Base-by-base conservation (phyloP, 2,888 invertebrate species). In the Tachina lurida region DNA sequence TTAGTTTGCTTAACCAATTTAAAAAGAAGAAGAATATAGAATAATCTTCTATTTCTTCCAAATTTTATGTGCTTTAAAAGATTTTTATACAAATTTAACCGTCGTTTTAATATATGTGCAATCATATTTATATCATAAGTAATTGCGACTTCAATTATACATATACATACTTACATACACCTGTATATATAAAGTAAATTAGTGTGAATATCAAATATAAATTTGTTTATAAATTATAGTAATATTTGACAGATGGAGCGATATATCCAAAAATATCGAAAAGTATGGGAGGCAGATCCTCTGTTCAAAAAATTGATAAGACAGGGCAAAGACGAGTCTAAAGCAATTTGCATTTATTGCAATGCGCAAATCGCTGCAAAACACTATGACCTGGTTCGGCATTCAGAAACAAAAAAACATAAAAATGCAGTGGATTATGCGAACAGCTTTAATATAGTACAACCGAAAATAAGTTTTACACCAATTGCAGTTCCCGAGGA, bases 21-120 rank as follows among this genome's bases (percentile, higher is more conserved):
- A 22, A 22, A 22, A 22, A 22, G 22, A 22, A 22, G 22, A 22
- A 22, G 22, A 22, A 22, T 22, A 22, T 22, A 22, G 22, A 22
- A 22, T 22, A 22, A 22, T 22, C 22, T 22, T 22, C 22, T 45
- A 13, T 62, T 12, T 39, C 17, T 54, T 54, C 54, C 17, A 54
- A 54, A 17, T 49, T 63, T 63, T 52, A 12, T 62, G 10, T 62
- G 39, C 49, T 19, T 54, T 54, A 7, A 54, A 54, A 54, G 17
- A 3, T 54, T 54, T 7, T 54, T 54, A 19, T 17, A 54, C 54
- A 54, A 17, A 54, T 54, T 54, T 54, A 54, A 54, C 54, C 54
- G 54, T 54, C 47, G 47, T 47, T 52, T 52, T 17, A 52, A 52
- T 52, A 52, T 8, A 52, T 17, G n/a, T 17, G 10, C 17, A 52